Conservation (phyloP, 2,113 vertebrate species). For the Nipponia nippon region DNA sequence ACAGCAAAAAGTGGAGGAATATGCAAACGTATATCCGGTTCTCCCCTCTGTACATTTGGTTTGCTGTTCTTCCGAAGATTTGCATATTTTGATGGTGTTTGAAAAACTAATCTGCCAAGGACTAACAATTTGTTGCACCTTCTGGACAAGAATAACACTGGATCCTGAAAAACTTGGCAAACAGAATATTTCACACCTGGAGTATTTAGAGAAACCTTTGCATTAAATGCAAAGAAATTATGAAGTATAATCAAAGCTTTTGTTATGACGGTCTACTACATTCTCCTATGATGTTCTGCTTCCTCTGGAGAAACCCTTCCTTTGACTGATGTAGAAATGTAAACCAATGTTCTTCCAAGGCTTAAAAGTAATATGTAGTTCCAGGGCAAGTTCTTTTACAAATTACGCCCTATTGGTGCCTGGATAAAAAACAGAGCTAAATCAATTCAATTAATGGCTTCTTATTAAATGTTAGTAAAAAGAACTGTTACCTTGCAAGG, state of each 20-base stretch:
- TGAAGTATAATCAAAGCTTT: neutral
- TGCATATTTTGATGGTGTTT: neutral
- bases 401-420: neutral
- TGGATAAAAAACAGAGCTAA: neutral
- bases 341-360: neutral
- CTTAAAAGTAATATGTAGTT: neutral
- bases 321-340: neutral
- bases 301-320: neutral
- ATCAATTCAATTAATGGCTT: neutral
- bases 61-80: neutral
- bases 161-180: neutral
- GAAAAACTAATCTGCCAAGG: neutral
- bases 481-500: constrained; percentile 90
- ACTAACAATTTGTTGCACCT: neutral
- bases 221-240: neutral
- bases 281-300: neutral
- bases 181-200: neutral
- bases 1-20: neutral
- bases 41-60: neutral
- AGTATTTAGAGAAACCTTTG: neutral
- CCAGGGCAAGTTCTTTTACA: neutral
- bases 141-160: neutral
- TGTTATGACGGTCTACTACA: neutral
- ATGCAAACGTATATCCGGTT: neutral
- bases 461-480: neutral